phyloP scores from a whole-genome alignment of 2,797 vertebrate species.

The Mionectes olivaceus region DNA sequence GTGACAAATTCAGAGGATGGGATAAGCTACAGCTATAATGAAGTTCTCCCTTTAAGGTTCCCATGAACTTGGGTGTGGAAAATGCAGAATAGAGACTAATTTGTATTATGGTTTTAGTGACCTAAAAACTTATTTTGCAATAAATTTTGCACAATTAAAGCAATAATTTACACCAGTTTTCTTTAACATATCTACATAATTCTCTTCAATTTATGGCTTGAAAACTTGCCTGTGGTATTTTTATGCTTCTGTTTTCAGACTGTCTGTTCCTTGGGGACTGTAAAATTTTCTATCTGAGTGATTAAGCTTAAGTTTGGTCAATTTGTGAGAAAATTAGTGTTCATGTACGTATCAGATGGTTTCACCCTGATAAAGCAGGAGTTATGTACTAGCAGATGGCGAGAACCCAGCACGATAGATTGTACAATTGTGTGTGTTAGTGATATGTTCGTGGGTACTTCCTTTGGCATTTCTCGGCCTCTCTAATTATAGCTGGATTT shows the following conservation, averaged over 20 bases:
- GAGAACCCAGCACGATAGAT: background rate
- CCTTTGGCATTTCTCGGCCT: slow-evolving; percentile 22
- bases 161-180: slow-evolving; percentile 66
- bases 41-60: background rate
- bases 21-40: background rate
- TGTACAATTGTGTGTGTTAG: background rate
- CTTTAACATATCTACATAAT: slow-evolving; percentile 50
- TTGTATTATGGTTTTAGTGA: background rate
- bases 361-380: background rate
- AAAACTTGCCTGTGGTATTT: slow-evolving; percentile 53
- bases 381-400: background rate
- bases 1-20: background rate
- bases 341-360: background rate
- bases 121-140: background rate
- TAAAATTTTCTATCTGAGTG: slow-evolving; percentile 54
- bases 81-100: background rate
- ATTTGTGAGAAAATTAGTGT: slow-evolving; percentile 48
- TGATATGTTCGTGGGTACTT: background rate
- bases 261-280: slow-evolving; percentile 45
- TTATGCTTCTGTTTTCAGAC: slow-evolving; percentile 55
- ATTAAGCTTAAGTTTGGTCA: slow-evolving; percentile 46
- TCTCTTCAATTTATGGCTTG: slow-evolving; percentile 68
- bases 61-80: background rate
- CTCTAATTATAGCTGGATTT: slow-evolving; percentile 32
- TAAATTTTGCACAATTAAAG: background rate